These are phyloP conservation scores for Globodera ellingtonae DNA, from an alignment of 1,140 invertebrate genomes.

Conservation along the genomic window DNA sequence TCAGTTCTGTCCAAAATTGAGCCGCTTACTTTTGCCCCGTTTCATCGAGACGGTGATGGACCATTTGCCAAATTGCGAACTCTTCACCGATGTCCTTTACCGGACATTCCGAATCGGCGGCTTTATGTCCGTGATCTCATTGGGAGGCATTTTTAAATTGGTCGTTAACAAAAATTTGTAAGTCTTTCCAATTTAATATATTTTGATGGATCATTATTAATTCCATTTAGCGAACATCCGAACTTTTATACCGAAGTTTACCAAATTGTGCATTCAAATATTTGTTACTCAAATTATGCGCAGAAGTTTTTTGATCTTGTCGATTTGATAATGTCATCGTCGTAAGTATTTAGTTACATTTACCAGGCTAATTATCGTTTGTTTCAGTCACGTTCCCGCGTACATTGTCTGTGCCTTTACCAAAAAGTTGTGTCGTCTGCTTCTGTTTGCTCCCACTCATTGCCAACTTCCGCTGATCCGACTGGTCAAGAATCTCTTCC, in stretches of 20 bases:
- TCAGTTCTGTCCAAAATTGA: slow-evolving; percentile 16
- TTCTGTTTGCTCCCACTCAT: slow-evolving; percentile 25
- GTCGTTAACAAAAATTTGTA: slow-evolving; percentile 32
- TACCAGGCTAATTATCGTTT: background rate
- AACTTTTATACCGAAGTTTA: slow-evolving; percentile 41
- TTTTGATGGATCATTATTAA: slow-evolving; percentile 8
- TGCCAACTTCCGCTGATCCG: slow-evolving; percentile 37
- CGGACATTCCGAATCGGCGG: slow-evolving; percentile 20
- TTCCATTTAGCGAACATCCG: slow-evolving; percentile 30
- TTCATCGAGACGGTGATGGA: slow-evolving; percentile 30
- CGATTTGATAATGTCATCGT: slow-evolving; percentile 40
- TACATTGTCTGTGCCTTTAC: slow-evolving; percentile 34
- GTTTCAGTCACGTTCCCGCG: slow-evolving; percentile 30
- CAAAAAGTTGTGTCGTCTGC: slow-evolving; percentile 26
- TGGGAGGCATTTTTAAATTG: slow-evolving; percentile 34
- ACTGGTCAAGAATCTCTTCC: slow-evolving; percentile 32
- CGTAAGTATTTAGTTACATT: slow-evolving; percentile 29
- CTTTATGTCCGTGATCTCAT: slow-evolving; percentile 25
- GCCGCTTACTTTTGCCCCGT: slow-evolving; percentile 12
- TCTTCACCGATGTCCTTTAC: slow-evolving; percentile 36
- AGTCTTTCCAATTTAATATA: slow-evolving; percentile 10
- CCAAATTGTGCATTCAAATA: slow-evolving; percentile 23
- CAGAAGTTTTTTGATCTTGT: slow-evolving; percentile 37
- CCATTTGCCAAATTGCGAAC: slow-evolving; percentile 23
- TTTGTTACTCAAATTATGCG: slow-evolving; percentile 39